Evolutionary conservation across 2,113 vertebrate genomes (phyloP), one percentile per base, ranked within the genome.

Genomic region (Nyctibius bracteatus): DNA sequence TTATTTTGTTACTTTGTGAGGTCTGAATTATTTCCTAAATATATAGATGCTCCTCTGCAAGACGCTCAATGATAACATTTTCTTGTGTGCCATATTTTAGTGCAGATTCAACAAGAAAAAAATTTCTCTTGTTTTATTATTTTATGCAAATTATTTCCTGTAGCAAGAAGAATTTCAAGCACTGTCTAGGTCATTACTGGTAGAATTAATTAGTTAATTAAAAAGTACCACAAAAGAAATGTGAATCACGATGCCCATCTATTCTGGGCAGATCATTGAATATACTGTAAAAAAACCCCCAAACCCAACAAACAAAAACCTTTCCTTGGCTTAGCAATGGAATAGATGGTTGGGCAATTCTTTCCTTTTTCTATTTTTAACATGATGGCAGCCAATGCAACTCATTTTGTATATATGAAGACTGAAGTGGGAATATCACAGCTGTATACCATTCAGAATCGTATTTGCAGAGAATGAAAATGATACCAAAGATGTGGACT

Each of bases 331-430:
- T 85, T 85, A 61, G 57, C 74, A 77, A n/a, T 22, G 4, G n/a
- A 85, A 71, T 72, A 85, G 35, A 27, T 81, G 12, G 11, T 65
- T 79, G 49, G 49, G 10, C 49, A 94, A 41, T 61, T 86, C 54
- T 75, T 65, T 86, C 55, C 27, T 14, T 66, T 74, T 81, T 81
- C 77, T 86, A 62, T 91, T 96, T 96, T 94, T 77, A 90, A 46
- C 9, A 23, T 54, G 31, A n/a, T 87, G 62, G 43, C 87, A 92
- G 37, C 35, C 58, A 68, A 0, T 43, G 25, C 72, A 74, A 63
- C 27, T 89, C 0, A 8, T 87, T 81, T 55, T 63, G 37, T 72
- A 3, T 21, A 18, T 41, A 3, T 28, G 35, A 79, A 67, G 41
- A 37, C 57, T 81, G 47, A 88, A 84, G 25, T 46, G 51, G 63